Conservation (phyloP, 2,888 invertebrate genomes). For the Calliopum simillimum region DNA sequence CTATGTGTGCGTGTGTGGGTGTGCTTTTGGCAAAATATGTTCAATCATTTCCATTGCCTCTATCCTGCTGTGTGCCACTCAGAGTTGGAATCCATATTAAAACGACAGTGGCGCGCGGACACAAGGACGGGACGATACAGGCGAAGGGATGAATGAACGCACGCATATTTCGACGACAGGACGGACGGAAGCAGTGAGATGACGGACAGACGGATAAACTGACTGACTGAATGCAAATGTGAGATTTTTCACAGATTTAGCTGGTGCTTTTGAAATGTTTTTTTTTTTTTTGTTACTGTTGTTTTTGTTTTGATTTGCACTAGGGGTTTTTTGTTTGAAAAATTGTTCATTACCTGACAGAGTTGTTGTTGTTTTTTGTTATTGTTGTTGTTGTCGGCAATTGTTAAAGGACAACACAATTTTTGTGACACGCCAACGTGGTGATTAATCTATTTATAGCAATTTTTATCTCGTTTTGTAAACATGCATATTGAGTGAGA, state of each 20-base stretch:
- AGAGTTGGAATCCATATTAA: slow-evolving; percentile 5
- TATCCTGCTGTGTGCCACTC: slow-evolving; percentile 20
- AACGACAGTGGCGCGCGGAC: not conserved
- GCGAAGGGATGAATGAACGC: not conserved
- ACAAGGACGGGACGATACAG: not conserved
- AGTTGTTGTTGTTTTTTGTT: not conserved
- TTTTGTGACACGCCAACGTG: not conserved
- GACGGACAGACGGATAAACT: not conserved
- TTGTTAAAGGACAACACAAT: not conserved
- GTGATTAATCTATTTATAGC: slow-evolving; percentile 8
- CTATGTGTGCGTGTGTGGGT: not conserved
- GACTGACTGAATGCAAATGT: not conserved
- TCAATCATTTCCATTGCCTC: slow-evolving; percentile 21
- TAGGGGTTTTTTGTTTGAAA: too few species aligned
- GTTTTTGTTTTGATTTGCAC: not conserved
- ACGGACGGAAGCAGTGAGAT: not conserved
- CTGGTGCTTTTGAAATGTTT: not conserved
- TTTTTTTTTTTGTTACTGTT: slow-evolving; percentile 1
- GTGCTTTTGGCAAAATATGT: slow-evolving; percentile 16
- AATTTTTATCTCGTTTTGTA: not conserved
- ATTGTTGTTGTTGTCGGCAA: not conserved
- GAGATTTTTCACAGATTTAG: slow-evolving; percentile 27
- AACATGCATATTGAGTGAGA: not conserved
- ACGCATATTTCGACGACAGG: not conserved
- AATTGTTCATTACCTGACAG: slow-evolving; percentile 19